A percentile compares a stretch with the other conserved stretches of the same genome.
These are phyloP conservation scores for Morinoia aosen DNA, from an alignment of 2,888 invertebrate species.

Conservation along the genomic window DNA sequence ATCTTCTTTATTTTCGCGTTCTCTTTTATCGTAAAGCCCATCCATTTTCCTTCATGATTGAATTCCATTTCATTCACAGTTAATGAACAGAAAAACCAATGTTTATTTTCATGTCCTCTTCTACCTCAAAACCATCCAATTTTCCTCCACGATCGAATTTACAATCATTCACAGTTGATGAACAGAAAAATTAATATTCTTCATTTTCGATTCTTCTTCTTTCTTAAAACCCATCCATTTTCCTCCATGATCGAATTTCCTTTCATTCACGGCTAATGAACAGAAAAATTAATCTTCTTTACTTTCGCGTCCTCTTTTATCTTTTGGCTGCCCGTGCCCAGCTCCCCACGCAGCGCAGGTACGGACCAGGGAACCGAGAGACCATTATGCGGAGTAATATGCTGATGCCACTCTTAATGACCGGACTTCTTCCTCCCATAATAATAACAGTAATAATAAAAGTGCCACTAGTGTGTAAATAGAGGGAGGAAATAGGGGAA, in stretches of 20 bases:
- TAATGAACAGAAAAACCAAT: background rate
- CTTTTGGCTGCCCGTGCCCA: background rate
- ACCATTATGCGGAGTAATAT: slow-evolving; percentile 17
- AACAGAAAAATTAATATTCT: too few species aligned
- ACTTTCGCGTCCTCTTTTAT: background rate
- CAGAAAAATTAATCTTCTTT: background rate
- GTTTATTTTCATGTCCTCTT: too few species aligned
- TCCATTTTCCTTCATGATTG: too few species aligned
- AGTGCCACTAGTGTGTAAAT: slow-evolving; percentile 46
- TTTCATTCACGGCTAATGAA: background rate
- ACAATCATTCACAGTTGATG: too few species aligned
- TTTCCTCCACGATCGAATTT: too few species aligned
- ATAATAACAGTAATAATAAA: slow-evolving; percentile 52
- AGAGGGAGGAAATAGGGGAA: slow-evolving; percentile 29
- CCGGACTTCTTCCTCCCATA: slow-evolving; percentile 43
- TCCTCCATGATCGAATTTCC: background rate
- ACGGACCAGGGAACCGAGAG: background rate
- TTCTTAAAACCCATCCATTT: too few species aligned
- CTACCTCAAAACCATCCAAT: too few species aligned
- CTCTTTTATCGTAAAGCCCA: too few species aligned
- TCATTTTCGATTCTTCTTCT: too few species aligned
- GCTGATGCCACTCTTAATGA: slow-evolving; percentile 53
- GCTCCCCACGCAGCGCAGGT: slow-evolving; percentile 5
- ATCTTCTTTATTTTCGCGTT: too few species aligned
- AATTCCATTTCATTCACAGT: background rate